phyloP scores from a whole-genome alignment of 2,888 invertebrate genomes.

The Orchestes rusci region DNA sequence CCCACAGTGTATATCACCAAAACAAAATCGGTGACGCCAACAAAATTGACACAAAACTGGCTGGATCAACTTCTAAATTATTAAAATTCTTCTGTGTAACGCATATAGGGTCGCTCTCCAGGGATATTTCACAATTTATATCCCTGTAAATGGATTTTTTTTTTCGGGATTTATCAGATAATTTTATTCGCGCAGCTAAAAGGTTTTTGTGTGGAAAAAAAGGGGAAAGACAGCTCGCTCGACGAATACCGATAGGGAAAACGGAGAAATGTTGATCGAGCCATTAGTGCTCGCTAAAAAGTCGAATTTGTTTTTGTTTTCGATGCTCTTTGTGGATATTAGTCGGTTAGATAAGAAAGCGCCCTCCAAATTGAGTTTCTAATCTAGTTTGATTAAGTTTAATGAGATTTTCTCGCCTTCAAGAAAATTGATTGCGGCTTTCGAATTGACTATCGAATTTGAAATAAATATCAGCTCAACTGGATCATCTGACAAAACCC shows the following conservation, averaged over 20 bases:
- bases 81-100: not conserved
- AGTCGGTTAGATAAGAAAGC: conserved; percentile 1
- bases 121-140: conserved; percentile 10
- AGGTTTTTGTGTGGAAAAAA: conserved; percentile 5
- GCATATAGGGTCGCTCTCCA: not conserved
- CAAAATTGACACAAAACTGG: no score
- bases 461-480: no score
- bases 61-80: no score
- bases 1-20: no score
- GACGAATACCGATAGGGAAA: conserved; percentile 6
- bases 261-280: conserved; percentile 7
- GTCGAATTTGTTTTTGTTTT: conserved; percentile 14
- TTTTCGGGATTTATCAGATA: conserved; percentile 11
- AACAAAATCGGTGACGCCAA: no score
- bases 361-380: conserved; percentile 2
- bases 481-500: no score
- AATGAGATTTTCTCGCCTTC: no score
- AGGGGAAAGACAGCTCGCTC: not conserved
- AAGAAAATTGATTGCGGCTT: no score
- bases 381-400: conserved; percentile 2
- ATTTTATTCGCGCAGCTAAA: conserved; percentile 14
- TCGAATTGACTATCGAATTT: no score
- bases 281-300: conserved; percentile 11
- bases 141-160: conserved; percentile 3
- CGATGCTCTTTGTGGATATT: conserved; percentile 1